Conservation (phyloP, 2,797 vertebrate genomes). For the Nannoperca obscura region DNA sequence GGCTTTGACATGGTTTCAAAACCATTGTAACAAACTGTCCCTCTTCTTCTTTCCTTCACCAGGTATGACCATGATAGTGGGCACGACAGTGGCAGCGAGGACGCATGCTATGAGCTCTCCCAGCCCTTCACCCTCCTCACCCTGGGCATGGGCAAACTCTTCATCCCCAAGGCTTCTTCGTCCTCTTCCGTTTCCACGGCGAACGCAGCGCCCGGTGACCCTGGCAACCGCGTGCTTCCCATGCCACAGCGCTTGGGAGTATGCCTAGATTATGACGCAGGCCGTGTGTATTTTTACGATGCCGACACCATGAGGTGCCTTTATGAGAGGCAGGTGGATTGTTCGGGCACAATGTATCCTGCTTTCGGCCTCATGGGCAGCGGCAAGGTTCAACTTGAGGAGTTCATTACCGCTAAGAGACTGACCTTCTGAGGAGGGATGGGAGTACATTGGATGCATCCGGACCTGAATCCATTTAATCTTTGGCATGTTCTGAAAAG, state of each 20-base stretch:
- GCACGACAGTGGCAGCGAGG: constrained; percentile 98
- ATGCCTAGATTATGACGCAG: constrained; percentile 92
- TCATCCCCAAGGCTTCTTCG: constrained; percentile 90
- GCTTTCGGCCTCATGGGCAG: constrained; percentile 96
- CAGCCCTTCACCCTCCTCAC: constrained; percentile 95
- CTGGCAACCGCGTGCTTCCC: constrained; percentile 88
- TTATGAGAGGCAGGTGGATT: constrained; percentile 95
- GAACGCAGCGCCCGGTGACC: constrained; percentile 73
- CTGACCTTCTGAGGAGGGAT: constrained; percentile 82
- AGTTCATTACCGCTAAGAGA: constrained; percentile 86
- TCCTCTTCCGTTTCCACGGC: constrained; percentile 74
- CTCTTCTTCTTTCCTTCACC: background rate
- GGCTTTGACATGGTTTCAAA: background rate
- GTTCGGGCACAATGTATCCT: constrained; percentile 94
- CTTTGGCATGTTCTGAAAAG: constrained; percentile 39
- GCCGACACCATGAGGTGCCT: constrained; percentile 93
- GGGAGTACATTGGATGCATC: background rate
- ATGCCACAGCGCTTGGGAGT: constrained; percentile 91
- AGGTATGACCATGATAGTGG: constrained; percentile 98
- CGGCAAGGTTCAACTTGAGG: constrained; percentile 90
- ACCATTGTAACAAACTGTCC: background rate
- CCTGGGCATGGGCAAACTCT: constrained; percentile 95
- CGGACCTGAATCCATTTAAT: constrained; percentile 28
- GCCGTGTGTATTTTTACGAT: constrained; percentile 93
- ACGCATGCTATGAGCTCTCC: constrained; percentile 90